Evolutionary conservation across 1,140 invertebrate genomes (phyloP).

Genomic region (Polypedilum vanderplanki): DNA sequence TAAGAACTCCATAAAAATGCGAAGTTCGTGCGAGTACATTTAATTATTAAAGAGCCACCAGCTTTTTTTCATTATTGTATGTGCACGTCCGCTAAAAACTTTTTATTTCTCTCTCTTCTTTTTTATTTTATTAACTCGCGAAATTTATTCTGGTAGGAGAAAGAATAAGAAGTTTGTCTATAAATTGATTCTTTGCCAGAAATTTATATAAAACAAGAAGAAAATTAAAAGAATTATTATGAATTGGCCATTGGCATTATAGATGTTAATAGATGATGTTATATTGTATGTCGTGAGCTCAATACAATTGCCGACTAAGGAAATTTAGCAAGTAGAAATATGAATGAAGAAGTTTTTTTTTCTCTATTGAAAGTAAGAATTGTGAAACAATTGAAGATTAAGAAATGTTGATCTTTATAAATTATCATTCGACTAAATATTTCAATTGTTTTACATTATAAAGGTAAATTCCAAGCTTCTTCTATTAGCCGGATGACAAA

Average conservation of each 20-base stretch:
- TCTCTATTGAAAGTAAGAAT: background rate
- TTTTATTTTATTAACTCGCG: no score
- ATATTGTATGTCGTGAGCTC: slow-evolving; percentile 4
- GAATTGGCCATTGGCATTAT: slow-evolving; percentile 17
- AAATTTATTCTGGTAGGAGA: background rate
- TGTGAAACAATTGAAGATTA: background rate
- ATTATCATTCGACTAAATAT: slow-evolving; percentile 3
- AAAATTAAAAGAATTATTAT: background rate
- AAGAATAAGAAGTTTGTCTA: background rate
- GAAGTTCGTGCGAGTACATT: slow-evolving; percentile 4
- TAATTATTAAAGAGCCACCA: slow-evolving; percentile 7
- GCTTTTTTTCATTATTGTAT: background rate
- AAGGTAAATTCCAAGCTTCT: background rate
- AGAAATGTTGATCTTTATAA: background rate
- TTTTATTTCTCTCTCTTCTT: no score
- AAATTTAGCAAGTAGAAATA: background rate
- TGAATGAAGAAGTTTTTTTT: background rate
- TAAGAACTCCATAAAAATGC: background rate
- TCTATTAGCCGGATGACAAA: background rate
- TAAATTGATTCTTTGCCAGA: slow-evolving; percentile 27
- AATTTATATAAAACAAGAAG: background rate
- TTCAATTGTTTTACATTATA: background rate
- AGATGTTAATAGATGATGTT: slow-evolving; percentile 10
- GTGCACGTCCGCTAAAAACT: no score
- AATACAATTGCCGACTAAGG: slow-evolving; percentile 1